A percentile compares a stretch with the other conserved stretches of the same genome.
phyloP scores from a whole-genome alignment of 2,797 vertebrate genomes.

The Crocidura indochinensis region DNA sequence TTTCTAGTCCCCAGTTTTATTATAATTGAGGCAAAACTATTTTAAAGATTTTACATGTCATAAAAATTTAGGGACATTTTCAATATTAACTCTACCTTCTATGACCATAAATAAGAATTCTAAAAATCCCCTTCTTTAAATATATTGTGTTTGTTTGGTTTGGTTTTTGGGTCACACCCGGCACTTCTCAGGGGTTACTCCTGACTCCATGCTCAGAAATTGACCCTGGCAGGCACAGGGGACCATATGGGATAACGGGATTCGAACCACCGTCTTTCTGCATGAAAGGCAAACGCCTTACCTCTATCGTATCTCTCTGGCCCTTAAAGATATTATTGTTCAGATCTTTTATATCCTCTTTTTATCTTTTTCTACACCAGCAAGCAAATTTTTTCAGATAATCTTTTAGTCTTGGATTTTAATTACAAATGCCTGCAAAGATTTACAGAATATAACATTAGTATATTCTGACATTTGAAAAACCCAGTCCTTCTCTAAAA shows the following conservation, averaged over 20 bases:
- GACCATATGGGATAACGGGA: too few relatives aligned
- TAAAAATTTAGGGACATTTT: slow-evolving; percentile 54
- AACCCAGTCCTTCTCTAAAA: slow-evolving; percentile 39
- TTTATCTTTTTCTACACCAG: slow-evolving; percentile 26
- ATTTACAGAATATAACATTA: slow-evolving; percentile 61
- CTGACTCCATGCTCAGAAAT: too few relatives aligned
- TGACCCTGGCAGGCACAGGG: too few relatives aligned
- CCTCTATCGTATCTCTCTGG: too few relatives aligned
- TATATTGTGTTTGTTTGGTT: too few relatives aligned
- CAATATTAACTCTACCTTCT: slow-evolving; percentile 70
- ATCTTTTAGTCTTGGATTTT: slow-evolving; percentile 48
- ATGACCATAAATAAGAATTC: slow-evolving; percentile 80
- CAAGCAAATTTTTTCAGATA: slow-evolving; percentile 20
- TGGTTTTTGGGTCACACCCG: too few relatives aligned
- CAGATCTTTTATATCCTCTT: slow-evolving; percentile 73
- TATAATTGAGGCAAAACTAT: too few relatives aligned
- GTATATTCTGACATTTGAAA: slow-evolving; percentile 68
- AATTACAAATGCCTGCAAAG: slow-evolving; percentile 71
- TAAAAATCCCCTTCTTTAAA: slow-evolving; percentile 80
- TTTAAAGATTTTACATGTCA: slow-evolving; percentile 40
- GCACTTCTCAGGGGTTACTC: too few relatives aligned
- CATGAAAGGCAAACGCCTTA: too few relatives aligned
- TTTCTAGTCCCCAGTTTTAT: slow-evolving; percentile 13
- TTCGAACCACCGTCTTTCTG: too few relatives aligned
- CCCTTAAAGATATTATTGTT: slow-evolving; percentile 83